phyloP scores from a whole-genome alignment of 2,888 invertebrate genomes.

The Brachypalpus laphriformis region DNA sequence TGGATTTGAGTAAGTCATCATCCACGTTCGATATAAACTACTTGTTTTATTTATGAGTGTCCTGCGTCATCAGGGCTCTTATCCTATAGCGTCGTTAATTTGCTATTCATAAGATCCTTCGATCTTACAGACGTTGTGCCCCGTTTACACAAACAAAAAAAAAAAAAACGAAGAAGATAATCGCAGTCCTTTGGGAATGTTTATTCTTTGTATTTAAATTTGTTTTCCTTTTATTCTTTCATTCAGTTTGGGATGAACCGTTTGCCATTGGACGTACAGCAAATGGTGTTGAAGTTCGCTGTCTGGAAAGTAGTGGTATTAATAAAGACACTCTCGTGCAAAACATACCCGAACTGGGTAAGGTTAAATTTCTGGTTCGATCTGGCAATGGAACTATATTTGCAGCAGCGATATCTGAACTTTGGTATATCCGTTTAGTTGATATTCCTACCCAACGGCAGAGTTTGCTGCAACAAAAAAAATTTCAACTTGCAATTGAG shows the following conservation, averaged over 20 bases:
- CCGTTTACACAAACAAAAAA: no score
- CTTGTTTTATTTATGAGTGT: background rate
- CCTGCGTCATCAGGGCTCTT: no score
- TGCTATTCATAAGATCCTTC: no score
- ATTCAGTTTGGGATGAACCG: conserved; percentile 93
- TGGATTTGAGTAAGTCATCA: conserved; percentile 79
- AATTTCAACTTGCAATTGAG: conserved; percentile 96
- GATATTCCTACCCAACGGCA: conserved; percentile 93
- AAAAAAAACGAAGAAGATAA: no score
- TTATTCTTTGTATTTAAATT: conserved; percentile 38
- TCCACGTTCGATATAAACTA: no score
- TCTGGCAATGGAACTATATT: conserved; percentile 92
- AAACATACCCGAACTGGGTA: conserved; percentile 89
- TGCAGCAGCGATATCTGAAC: conserved; percentile 92
- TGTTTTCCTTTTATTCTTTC: conserved; percentile 11
- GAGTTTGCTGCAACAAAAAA: conserved; percentile 92
- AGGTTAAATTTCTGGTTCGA: conserved; percentile 89
- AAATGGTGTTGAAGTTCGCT: conserved; percentile 93
- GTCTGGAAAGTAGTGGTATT: conserved; percentile 90
- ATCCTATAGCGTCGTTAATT: no score
- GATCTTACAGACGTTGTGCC: no score
- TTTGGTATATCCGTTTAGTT: conserved; percentile 93
- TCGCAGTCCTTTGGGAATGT: background rate
- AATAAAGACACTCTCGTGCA: conserved; percentile 86
- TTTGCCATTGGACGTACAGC: conserved; percentile 93